Conservation (phyloP, 1,140 invertebrate species). For the Drosophila funebris region DNA sequence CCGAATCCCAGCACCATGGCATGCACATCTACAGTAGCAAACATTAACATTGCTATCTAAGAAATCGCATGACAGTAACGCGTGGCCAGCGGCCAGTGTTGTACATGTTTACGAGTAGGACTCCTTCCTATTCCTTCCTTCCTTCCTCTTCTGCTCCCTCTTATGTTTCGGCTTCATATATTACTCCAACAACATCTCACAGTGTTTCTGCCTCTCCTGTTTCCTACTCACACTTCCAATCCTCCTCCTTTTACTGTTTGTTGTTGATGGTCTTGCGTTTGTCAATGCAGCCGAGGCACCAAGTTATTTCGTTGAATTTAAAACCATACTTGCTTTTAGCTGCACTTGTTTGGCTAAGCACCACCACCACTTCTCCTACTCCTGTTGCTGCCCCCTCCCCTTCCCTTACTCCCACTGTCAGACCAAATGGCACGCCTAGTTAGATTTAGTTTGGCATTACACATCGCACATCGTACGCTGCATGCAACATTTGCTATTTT, state of each 20-base stretch:
- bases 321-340: conserved; percentile 67
- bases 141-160: not conserved
- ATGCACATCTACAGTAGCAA: not conserved
- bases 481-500: conserved; percentile 52
- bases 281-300: conserved; percentile 40
- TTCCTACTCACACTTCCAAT: conserved; percentile 10
- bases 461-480: not conserved
- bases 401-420: not conserved
- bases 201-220: not conserved
- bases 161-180: no score
- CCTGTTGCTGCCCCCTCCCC: not conserved
- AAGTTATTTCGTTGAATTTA: conserved; percentile 77
- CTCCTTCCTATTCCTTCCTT: not conserved
- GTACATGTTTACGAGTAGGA: not conserved
- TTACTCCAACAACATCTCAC: no score
- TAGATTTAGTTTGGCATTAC: conserved; percentile 55
- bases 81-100: conserved; percentile 5
- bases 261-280: conserved; percentile 19
- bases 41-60: not conserved
- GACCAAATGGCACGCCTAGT: conserved; percentile 51
- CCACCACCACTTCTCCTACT: not conserved
- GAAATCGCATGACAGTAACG: conserved; percentile 14
- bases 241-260: conserved; percentile 1
- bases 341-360: conserved; percentile 64
- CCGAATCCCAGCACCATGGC: conserved; percentile 50